Evolutionary conservation across 2,888 invertebrate genomes (phyloP), one percentile per base, ranked within the genome.

Genomic region (Aelia acuminata): DNA sequence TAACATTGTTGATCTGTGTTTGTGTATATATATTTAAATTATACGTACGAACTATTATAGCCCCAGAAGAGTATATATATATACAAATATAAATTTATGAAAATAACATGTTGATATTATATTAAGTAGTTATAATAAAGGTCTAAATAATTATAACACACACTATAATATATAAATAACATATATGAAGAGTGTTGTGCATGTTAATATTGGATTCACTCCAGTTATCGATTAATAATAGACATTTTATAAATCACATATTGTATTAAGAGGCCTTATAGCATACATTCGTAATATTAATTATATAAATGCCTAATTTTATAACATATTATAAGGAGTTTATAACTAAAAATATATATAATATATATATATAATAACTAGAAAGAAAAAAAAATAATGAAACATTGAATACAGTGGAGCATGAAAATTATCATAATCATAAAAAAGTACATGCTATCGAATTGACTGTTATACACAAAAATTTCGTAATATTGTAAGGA

Each of bases 251-350:
- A 57, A 84, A 88, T n/a, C 84, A 88, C 88, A 88, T 84, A 88
- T 50, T 88, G 39, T 88, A 84, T 88, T 84, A 88, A 88, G 88
- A 88, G 88, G 88, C 88, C 88, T 88, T 88, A 87, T 87, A 87
- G 87, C 47, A 75, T 88, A 88, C 84, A 84, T 88, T 88, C 85
- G 50, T 57, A 88, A 39, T 57, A 88, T 57, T 75, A 57, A 43
- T 43, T 84, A 50, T 84, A 88, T 63, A 84, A 88, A 88, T 87
- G 84, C 88, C 84, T 88, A 88, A 84, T 88, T 88, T 88, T 88
- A 84, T 88, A 88, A 84, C 26, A 43, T 70, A 70, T 75, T 49
- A 48, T 47, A 87, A 87, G 49, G 18, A 87, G 43, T 70, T 75
- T 87, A 70, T 87, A 47, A 70, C 47, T 48, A 39, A 35, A 70